Evolutionary conservation across 2,113 vertebrate species (phyloP), one percentile per base, ranked within the genome.

Genomic region (Erpornis zantholeuca): DNA sequence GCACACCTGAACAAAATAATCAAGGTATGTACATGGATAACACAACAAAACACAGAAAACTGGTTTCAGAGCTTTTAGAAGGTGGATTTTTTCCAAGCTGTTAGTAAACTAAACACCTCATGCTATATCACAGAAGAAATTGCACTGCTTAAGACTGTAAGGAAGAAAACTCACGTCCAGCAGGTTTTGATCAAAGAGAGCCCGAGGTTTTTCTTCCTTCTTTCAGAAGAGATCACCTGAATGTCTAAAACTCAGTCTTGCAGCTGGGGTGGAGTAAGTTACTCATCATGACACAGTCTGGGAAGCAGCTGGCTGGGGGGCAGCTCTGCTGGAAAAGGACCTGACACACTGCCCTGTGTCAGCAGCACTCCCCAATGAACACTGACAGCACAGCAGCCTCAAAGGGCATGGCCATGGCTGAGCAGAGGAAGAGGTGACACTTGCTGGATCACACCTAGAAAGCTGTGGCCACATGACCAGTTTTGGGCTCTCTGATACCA

Each of bases 1-100:
- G 57, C 24, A 24, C 23, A 54, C 10, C 25, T 49, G 12, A 79
- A 20, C 9, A 69, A 38, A 29, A 64, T 33, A 69, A 50, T 52
- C 0, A 0, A 64, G 7, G 24, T 35, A 63, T 9, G 9, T 19
- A 31, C 25, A 33, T 3, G 6, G 9, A 5, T 18, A 72, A 54
- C 27, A 78, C 5, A 90, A 27, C 5, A 78, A 49, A 82, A 68
- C 21, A 59, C 4, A 70, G 33, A 20, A 57, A 59, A 66, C 15
- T 23, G 9, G 7, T 44, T 83, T 68, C 13, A 69, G 27, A 75
- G 23, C 65, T 69, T 69, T 59, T 15, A 64, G 11, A 65, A 40
- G 5, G 18, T 31, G 7, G 12, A 10, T n/a, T 44, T 45, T 83
- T 59, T 13, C 38, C 66, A 92, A 40, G 33, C 22, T 75, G 29